A percentile compares a stretch with the other conserved stretches of the same genome.
phyloP scores from a whole-genome alignment of 2,113 vertebrate genomes.

The Penelope pileata region DNA sequence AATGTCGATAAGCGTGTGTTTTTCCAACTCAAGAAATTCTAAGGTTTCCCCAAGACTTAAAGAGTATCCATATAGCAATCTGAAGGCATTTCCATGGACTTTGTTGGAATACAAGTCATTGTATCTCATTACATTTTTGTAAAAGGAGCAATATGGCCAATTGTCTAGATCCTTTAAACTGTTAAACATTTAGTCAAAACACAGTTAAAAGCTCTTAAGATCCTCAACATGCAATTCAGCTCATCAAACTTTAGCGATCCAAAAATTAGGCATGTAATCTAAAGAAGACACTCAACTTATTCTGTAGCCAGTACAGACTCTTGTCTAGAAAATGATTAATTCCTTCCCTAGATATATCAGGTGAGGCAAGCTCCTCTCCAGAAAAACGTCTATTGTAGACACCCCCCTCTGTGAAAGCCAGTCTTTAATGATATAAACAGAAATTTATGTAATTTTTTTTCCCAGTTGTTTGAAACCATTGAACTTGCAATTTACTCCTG shows the following conservation, averaged over 20 bases:
- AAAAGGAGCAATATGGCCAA: not conserved
- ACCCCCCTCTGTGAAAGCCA: not conserved
- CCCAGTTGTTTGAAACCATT: not conserved
- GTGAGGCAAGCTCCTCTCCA: not conserved
- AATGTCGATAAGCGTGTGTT: not conserved
- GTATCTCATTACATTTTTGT: not conserved
- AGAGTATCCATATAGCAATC: not conserved
- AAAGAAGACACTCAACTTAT: not conserved
- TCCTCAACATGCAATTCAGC: not conserved
- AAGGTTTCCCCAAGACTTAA: not conserved
- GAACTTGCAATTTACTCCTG: not conserved
- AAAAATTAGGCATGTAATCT: not conserved
- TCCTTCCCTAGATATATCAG: not conserved
- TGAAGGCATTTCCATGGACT: not conserved
- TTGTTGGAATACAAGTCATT: not conserved
- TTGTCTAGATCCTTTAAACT: not conserved
- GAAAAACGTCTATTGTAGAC: not conserved
- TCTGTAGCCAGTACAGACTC: not conserved
- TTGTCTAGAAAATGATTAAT: rapidly evolving
- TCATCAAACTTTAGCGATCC: not conserved
- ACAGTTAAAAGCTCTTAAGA: not conserved
- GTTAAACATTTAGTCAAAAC: not conserved
- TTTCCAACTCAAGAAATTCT: not conserved
- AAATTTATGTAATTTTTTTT: not conserved
- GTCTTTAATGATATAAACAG: not conserved